Evolutionary conservation across 2,797 vertebrate species (phyloP), one percentile per base, ranked within the genome.

Genomic region (Sardinella longiceps): DNA sequence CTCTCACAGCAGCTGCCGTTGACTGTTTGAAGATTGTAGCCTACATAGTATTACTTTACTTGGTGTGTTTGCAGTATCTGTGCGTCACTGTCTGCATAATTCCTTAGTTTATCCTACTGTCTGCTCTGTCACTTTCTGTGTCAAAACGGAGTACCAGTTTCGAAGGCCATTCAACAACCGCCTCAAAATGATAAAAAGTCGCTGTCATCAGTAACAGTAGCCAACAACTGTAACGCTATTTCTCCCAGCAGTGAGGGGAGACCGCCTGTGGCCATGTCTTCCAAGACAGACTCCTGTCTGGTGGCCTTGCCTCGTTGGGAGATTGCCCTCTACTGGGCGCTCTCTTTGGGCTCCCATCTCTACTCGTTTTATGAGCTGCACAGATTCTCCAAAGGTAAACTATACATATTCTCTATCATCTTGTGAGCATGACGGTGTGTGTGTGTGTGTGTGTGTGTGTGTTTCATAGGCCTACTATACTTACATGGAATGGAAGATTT

Each of bases 281-380:
- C 90, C 20, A 89, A 88, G 85, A 80, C 84, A 25, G 91, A 92
- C 82, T 50, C 87, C 74, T 84, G 84, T 80, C 15, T 86, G 74
- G 92, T 90, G 2, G 84, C 89, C 12, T 89, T 96, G 90, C 93
- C 95, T 33, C 25, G 83, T 86, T 87, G 90, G 85, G 95, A 96
- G 88, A 89, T 95, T 51, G 58, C 89, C 28, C n/a, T 82, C 0
- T 96, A 95, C 37, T 96, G 95, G 95, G 66, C 94, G 81, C 89
- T 96, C 77, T 96, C 95, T 46, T 91, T 96, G 45, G 90, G 90
- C 53, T 95, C 94, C 39, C 95, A 96, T 58, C 85, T 96, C 0
- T 96, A 95, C 90, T 95, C 95, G 63, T 96, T 96, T 88, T 95
- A 95, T 86, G 91, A 95, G 30, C 89, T 96, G 85, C 93, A 96